Evolutionary conservation across 2,888 invertebrate species (phyloP), one percentile per base, ranked within the genome.

Genomic region (Hemicrepidius hirtus): DNA sequence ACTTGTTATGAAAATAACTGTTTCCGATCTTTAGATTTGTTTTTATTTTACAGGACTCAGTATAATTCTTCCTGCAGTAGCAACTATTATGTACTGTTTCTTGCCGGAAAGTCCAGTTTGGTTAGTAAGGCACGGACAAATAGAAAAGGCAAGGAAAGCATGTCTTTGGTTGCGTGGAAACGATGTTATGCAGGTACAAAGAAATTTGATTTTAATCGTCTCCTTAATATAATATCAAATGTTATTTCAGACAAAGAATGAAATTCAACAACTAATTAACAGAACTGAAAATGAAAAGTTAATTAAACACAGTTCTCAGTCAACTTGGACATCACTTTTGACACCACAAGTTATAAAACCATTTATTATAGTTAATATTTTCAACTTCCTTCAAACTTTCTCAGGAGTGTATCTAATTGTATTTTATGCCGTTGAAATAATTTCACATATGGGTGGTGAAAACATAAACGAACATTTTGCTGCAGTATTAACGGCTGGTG

Each of bases 341-440:
- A 87, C 91, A 63, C 88, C 91, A 0, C 90, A 91, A 18, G 92
- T 93, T 0, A 83, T 92, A 5, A 94, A 94, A 80, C 94, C 94
- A 0, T 87, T 94, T 66, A 84, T 92, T 9, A 92, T 94, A 53
- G 92, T 94, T 80, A 92, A 93, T 80, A 87, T 91, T 0, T 94
- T 94, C 86, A 92, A 93, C 82, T 85, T 92, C 77, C 88, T 94
- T 74, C 94, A 94, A 84, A 91, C 93, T 76, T 86, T 92, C 44
- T 92, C 93, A 3, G 94, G 94, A 59, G 94, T 94, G 16, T 94
- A 93, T 81, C 88, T 94, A 12, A 90, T 94, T 68, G 92, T 94
- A 67, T 94, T 94, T 86, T 94, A 94, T 82, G 94, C 94, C 0
- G 92, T 94, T 0, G 92, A 94, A 79, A 92, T 94, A 68, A 88